These are phyloP conservation scores for Andrena marginata DNA, from an alignment of 2,888 invertebrate genomes.

Conservation along the genomic window DNA sequence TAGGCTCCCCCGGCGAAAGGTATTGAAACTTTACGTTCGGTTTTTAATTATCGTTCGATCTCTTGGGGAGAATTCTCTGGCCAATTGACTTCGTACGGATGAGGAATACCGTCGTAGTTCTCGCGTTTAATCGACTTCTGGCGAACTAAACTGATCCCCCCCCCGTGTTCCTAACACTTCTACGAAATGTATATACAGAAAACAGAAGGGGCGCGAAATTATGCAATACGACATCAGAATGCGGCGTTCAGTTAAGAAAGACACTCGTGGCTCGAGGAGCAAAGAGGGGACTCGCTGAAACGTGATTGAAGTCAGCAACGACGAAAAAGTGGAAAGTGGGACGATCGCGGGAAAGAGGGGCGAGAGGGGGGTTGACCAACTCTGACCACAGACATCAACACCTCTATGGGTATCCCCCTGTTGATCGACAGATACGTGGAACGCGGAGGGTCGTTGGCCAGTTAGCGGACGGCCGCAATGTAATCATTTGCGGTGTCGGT, in stretches of 20 bases:
- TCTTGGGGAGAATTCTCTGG: neutral
- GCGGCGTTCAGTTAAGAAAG: no score
- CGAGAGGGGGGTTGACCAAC: slow-evolving; percentile 56
- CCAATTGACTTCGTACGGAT: neutral
- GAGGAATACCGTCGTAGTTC: no score
- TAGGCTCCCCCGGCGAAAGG: neutral
- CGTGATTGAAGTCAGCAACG: neutral
- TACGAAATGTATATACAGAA: no score
- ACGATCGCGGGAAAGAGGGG: slow-evolving; percentile 13
- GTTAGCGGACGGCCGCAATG: slow-evolving; percentile 83
- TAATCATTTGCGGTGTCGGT: slow-evolving; percentile 83
- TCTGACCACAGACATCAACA: slow-evolving; percentile 69
- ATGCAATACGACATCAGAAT: no score
- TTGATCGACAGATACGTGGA: slow-evolving; percentile 75
- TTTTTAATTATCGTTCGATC: slow-evolving; percentile 32
- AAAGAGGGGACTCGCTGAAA: neutral
- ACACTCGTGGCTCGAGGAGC: neutral
- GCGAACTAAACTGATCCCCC: no score
- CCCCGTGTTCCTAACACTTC: no score
- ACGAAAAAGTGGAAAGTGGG: slow-evolving; percentile 48
- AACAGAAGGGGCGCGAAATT: no score
- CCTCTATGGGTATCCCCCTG: slow-evolving; percentile 68
- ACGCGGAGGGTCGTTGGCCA: slow-evolving; percentile 77
- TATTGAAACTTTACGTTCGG: slow-evolving; percentile 5
- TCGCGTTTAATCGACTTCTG: neutral